Evolutionary conservation across 2,888 invertebrate genomes (phyloP), one percentile per base, ranked within the genome.

Genomic region (Philereme transversata): DNA sequence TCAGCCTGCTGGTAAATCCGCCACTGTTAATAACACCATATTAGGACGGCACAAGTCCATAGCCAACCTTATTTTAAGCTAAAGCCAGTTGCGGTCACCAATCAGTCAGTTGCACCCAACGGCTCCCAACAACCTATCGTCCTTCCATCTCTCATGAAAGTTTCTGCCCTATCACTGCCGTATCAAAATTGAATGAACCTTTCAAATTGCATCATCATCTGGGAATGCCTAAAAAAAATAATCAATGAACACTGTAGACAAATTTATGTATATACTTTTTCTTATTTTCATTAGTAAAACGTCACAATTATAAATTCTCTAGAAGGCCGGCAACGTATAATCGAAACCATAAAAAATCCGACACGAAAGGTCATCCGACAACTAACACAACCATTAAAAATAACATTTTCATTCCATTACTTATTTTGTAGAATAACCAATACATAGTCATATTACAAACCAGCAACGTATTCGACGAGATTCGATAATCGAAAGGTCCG

Each of bases 241-340:
- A 64, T 64, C 70, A 69, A 68, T 68, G 70, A 65, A 65, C 43
- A 51, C 51, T 49, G 54, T 49, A 52, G 58, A 64, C 65, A 64
- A 69, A 64, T 58, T 58, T 62, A 63, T 63, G 49, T 58, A 54
- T 57, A 60, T 56, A 51, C 48, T 48, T 47, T 57, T 62, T 57
- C 5, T 46, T 36, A 59, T 68, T 67, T 73, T 69, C 67, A 67
- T 70, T 68, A 71, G 75, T 60, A 8, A 60, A 57, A 69, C 62
- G 69, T 75, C 76, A 81, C 80, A 83, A 83, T 83, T 82, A 81
- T 79, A 78, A 78, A 83, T 82, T 84, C 82, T 22, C 75, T 74
- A 22, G 22, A 22, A 55, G 59, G 65, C 77, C 70, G 70, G 71
- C 71, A 67, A 73, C 70, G 68, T 68, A 76, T 72, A 79, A 75